These are phyloP conservation scores for Lepisosteus osseus DNA, from an alignment of 2,113 vertebrate species.

Conservation along the genomic window DNA sequence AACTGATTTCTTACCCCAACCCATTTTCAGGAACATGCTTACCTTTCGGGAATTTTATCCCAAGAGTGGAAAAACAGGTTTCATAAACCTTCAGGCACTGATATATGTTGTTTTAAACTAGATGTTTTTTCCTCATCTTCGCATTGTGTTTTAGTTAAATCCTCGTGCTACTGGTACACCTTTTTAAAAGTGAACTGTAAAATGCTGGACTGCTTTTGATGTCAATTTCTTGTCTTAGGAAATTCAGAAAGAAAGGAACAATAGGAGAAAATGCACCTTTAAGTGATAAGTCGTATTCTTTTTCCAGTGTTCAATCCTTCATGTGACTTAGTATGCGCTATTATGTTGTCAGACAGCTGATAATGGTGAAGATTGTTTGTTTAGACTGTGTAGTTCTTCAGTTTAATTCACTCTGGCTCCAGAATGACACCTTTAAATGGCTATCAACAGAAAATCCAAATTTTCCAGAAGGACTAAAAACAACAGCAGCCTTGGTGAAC, in stretches of 20 bases:
- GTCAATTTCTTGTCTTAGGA: not conserved
- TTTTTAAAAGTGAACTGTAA: too few relatives aligned
- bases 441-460: constrained; percentile 84
- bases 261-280: not conserved
- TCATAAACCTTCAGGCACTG: too few relatives aligned
- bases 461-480: constrained; percentile 81
- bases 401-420: constrained; percentile 91
- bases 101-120: too few relatives aligned
- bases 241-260: not conserved
- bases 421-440: constrained; percentile 88
- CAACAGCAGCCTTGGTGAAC: constrained; percentile 66
- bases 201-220: too few relatives aligned
- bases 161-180: too few relatives aligned
- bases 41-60: too few relatives aligned
- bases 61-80: too few relatives aligned
- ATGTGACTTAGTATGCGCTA: constrained; percentile 75
- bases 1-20: too few relatives aligned
- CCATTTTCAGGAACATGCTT: too few relatives aligned
- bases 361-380: constrained; percentile 83
- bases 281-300: constrained; percentile 41
- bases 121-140: too few relatives aligned
- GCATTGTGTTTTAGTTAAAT: too few relatives aligned
- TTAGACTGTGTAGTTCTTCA: constrained; percentile 86
- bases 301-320: constrained; percentile 38
- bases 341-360: constrained; percentile 82